Evolutionary conservation across 2,888 invertebrate genomes (phyloP), one percentile per base, ranked within the genome.

Genomic region (Phymatocera aterrima): DNA sequence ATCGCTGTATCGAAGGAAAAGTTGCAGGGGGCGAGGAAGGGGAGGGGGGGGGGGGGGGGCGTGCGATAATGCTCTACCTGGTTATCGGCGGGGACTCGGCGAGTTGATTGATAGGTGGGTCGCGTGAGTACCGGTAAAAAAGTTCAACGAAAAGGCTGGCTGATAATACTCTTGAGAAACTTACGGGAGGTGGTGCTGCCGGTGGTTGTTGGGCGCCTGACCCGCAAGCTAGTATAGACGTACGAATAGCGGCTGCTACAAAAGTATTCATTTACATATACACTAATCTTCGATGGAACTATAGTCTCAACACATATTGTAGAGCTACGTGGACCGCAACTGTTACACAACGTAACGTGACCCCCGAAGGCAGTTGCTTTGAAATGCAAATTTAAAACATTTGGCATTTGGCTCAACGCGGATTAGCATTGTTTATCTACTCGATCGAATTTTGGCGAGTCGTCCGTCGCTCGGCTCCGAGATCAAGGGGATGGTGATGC

Each of bases 41-140:
- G n/a, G n/a, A n/a, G n/a, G n/a, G n/a, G n/a, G n/a, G n/a, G n/a
- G n/a, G n/a, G n/a, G n/a, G n/a, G n/a, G 48, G 34, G 31, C 8
- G 72, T 18, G 72, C 72, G 72, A 72, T 72, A 72, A 72, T 72
- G 72, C 72, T 72, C 72, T 34, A 72, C 72, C 72, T 72, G 72
- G 72, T 72, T 72, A 54, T 51, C 51, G 57, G 70, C 68, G 34
- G 77, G 72, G 43, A 51, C 72, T 48, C 72, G 51, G 18, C 48
- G 72, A 72, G 75, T 88, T 88, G 88, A 88, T 88, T 88, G 88
- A 88, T 88, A 88, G 82, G 82, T 81, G 80, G 81, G 86, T 88
- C 85, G 88, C 88, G 88, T 88, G 88, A 86, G 84, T 81, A 81
- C 82, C 79, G 78, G 57, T 15, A 79, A 83, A 85, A 87, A 84